Percentiles rank a stretch among this genome's conserved stretches.
phyloP scores from a whole-genome alignment of 2,113 vertebrate genomes.

The Trinectes maculatus region DNA sequence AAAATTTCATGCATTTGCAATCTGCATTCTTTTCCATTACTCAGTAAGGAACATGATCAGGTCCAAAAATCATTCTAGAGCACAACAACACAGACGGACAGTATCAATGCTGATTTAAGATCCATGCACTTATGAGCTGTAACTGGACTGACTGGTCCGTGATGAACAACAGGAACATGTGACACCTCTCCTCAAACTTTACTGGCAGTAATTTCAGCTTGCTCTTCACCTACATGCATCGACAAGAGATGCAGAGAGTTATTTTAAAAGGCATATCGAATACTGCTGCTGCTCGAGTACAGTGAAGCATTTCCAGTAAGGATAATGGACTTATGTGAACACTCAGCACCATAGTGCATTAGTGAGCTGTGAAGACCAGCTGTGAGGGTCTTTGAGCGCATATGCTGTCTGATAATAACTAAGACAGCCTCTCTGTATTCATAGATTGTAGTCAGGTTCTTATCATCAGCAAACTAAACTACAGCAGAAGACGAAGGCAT shows the following conservation, averaged over 20 bases:
- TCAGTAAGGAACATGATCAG: no score
- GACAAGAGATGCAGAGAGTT: not conserved
- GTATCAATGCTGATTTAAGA: no score
- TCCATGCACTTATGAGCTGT: no score
- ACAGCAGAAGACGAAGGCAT: constrained; percentile 32
- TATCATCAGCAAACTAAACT: constrained; percentile 45
- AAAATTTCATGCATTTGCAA: no score
- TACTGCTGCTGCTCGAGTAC: not conserved
- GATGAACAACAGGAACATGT: no score
- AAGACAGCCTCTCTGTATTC: constrained; percentile 29
- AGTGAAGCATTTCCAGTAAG: not conserved
- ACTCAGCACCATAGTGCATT: not conserved
- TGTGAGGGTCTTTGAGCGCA: constrained; percentile 20
- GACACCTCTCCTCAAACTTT: no score
- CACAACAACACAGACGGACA: no score
- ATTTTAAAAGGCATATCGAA: not conserved
- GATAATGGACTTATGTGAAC: not conserved
- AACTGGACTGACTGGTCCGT: no score
- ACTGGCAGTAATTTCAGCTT: not conserved
- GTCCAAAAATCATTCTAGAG: no score
- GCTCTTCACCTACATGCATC: not conserved
- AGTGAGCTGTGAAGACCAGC: constrained; percentile 13
- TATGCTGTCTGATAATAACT: constrained; percentile 22
- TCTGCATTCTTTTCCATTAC: no score
- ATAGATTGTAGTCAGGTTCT: constrained; percentile 29